These are phyloP conservation scores for Parotia lawesii DNA, from an alignment of 2,113 vertebrate species.

Conservation along the genomic window DNA sequence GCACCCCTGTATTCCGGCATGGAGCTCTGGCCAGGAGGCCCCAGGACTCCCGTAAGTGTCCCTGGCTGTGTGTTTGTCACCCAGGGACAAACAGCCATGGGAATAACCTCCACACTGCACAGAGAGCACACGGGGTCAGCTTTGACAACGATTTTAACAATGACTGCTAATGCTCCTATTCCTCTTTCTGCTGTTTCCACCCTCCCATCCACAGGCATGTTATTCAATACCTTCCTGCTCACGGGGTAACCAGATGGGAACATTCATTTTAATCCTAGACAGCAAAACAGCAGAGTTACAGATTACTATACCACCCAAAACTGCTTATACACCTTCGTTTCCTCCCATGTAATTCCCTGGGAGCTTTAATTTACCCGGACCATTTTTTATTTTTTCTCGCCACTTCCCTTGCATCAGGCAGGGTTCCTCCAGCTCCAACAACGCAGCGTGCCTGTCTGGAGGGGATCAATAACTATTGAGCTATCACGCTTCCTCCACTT, in stretches of 20 bases:
- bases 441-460: not conserved
- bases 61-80: too few relatives aligned
- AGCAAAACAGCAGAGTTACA: not conserved
- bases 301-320: not conserved
- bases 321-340: not conserved
- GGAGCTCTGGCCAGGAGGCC: rapidly evolving
- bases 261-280: not conserved
- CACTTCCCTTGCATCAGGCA: not conserved
- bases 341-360: not conserved
- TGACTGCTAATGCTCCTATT: not conserved
- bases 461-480: not conserved
- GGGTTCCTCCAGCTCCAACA: not conserved
- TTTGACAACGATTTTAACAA: not conserved
- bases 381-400: not conserved
- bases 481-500: not conserved
- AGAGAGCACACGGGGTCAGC: too few relatives aligned
- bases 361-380: not conserved
- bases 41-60: rapidly evolving
- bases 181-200: not conserved
- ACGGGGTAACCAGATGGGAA: rapidly evolving
- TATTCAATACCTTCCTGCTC: not conserved
- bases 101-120: rapidly evolving
- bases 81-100: rapidly evolving
- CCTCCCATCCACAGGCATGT: not conserved
- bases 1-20: rapidly evolving